These are phyloP conservation scores for Zelleria hepariella DNA, from an alignment of 2,888 invertebrate genomes.

Conservation along the genomic window DNA sequence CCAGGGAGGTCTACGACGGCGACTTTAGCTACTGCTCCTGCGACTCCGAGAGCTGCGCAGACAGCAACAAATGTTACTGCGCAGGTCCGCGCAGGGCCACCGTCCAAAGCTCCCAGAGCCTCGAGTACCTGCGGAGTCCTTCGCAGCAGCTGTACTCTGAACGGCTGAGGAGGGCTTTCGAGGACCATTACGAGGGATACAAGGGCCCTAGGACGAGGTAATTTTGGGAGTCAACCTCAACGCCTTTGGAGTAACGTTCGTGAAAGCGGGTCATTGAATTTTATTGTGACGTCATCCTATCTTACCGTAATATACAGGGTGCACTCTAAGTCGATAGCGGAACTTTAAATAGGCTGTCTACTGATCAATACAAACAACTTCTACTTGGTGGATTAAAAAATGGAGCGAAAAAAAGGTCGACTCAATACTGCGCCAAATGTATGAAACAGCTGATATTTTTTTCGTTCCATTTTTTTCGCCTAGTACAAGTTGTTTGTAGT, in stretches of 20 bases:
- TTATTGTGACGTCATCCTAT: no score
- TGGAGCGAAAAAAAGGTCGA: no score
- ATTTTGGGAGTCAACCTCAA: slow-evolving; percentile 8
- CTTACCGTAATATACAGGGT: no score
- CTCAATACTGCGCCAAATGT: no score
- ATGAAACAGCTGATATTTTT: no score
- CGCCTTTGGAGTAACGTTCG: background rate
- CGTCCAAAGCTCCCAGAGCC: slow-evolving; percentile 58
- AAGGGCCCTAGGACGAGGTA: slow-evolving; percentile 46
- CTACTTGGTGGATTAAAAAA: no score
- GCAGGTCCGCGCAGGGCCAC: slow-evolving; percentile 38
- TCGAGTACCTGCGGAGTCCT: slow-evolving; percentile 69
- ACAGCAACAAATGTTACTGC: slow-evolving; percentile 91
- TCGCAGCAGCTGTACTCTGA: slow-evolving; percentile 55
- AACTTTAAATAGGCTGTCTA: no score
- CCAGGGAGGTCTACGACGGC: slow-evolving; percentile 50
- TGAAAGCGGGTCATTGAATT: no score
- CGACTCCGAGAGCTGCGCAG: slow-evolving; percentile 89
- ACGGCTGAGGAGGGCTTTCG: slow-evolving; percentile 41
- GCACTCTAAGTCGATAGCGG: no score
- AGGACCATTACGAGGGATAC: slow-evolving; percentile 56
- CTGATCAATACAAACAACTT: no score
- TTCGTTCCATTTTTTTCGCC: no score
- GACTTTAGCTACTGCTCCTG: slow-evolving; percentile 79
- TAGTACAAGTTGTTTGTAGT: no score